A percentile compares a stretch with the other conserved stretches of the same genome.
Evolutionary conservation across 2,113 vertebrate species (phyloP).

Genomic region (Ornithorhynchus anatinus): DNA sequence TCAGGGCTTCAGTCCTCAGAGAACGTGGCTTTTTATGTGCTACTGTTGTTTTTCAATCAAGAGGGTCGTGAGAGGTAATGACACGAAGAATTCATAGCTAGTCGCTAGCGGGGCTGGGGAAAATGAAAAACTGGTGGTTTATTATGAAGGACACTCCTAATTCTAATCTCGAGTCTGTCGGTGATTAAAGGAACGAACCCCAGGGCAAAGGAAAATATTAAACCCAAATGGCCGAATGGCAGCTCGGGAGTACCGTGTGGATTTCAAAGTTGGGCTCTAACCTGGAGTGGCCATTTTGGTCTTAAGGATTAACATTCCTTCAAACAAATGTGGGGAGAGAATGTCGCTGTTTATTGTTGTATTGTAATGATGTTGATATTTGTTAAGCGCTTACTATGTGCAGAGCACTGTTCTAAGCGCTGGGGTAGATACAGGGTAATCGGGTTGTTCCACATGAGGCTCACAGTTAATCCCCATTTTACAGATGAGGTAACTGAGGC

Average conservation of each 20-base stretch:
- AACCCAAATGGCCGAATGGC: not conserved
- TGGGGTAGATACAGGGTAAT: too few relatives aligned
- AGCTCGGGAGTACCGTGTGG: not conserved
- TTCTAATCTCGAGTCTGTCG: not conserved
- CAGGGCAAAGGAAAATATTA: slow-evolving; percentile 14
- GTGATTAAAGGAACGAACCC: not conserved
- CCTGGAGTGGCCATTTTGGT: not conserved
- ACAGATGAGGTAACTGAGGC: too few relatives aligned
- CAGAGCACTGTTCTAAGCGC: too few relatives aligned
- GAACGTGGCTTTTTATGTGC: too few relatives aligned
- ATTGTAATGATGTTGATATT: too few relatives aligned
- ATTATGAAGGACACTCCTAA: slow-evolving; percentile 4
- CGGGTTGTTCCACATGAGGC: too few relatives aligned
- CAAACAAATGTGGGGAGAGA: too few relatives aligned
- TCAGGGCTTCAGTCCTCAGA: too few relatives aligned
- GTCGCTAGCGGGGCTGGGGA: not conserved
- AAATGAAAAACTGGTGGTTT: not conserved
- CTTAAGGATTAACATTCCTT: fast-evolving
- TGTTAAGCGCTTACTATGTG: too few relatives aligned
- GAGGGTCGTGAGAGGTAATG: slow-evolving; percentile 15
- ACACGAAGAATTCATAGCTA: not conserved
- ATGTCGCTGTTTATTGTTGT: too few relatives aligned
- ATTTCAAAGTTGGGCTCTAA: not conserved
- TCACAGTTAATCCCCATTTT: too few relatives aligned
- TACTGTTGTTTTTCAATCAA: not conserved